Base-by-base conservation (phyloP, 2,888 invertebrate genomes). In the Acronicta alni region DNA sequence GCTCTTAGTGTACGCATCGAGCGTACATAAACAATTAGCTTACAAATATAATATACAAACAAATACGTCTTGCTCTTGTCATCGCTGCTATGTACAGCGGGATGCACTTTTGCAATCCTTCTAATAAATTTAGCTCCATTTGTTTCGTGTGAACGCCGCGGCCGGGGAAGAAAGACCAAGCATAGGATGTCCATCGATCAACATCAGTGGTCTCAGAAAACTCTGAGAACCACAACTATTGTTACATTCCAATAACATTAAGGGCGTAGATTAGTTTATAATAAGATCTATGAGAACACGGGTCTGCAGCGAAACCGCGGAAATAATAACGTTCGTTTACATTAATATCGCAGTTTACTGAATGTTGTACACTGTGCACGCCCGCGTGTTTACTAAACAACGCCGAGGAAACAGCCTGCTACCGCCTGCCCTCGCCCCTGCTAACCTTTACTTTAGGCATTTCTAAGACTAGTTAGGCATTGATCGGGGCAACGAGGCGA, bases 11-110 rank as follows among this genome's bases (percentile, higher is more conserved):
- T 70, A 48, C 73, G n/a, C 58, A n/a, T 45, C 47, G 52, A 17
- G 20, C 39, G 39, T 39, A 23, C 64, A 32, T 45, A 60, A 64
- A 69, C 72, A 66, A 70, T 58, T 32, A 44, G 47, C 44, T 54
- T 45, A 61, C 59, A 44, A 70, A 56, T 68, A 73, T n/a, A n/a
- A n/a, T 75, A 73, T 69, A 80, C 67, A 79, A 73, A 79, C 74
- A 83, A 81, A 70, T 37, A 49, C 32, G 39, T 41, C n/a, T 35
- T 12, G 46, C 39, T 39, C 68, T 72, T 65, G 63, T 57, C 69
- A 64, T 51, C 59, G 26, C 30, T 5, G 0, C 9, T 32, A 32
- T 37, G 26, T 70, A 70, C 70, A 70, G 72, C 37, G 43, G 55
- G 72, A 46, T 70, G 39, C 52, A 15, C 30, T 32, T 43, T 1